Base-by-base conservation (phyloP, 2,113 vertebrate genomes). In the Barnardius zonarius region DNA sequence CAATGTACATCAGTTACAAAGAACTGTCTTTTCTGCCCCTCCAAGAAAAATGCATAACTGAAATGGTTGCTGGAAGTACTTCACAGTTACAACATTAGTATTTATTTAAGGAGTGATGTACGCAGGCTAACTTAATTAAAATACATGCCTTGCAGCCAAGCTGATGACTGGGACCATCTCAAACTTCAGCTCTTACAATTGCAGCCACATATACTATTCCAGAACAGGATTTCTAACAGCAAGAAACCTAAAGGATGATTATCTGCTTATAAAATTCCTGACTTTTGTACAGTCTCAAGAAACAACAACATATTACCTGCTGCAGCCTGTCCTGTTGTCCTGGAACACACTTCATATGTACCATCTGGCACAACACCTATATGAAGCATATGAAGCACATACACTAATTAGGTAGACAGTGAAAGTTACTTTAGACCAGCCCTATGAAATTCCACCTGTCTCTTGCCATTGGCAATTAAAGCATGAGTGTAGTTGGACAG, bases 301-400 rank as follows among this genome's bases (percentile, higher is more conserved):
- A 2, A 84, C 48, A 73, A 44, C 48, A 66, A 17, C 33, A 27
- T 67, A 59, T 95, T 97, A 98, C 99, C 99, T 97, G 99, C 99
- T 93, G 99, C 98, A 52, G 99, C 98, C 77, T 99, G 99, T 66
- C 99, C 99, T 31, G 99, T 99, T 24, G 99, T 99, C 95, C 99
- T 98, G 72, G 99, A 99, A 93, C 99, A 99, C 2, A 99, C 99
- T 97, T 99, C 99, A 91, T 99, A 99, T 1, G 99, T 99, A 24
- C 99, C 99, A 94, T 99, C 99, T 83, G 99, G 99, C 74, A 99
- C 99, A 17, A 99, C 98, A 97, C 99, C 99, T 99, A 86, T 37
- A 17, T 1, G 30, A 86, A 54, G 16, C 37, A 96, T 3, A 88
- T 17, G 55, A 57, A 86, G 59, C 64, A 80, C 27, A 88, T 3